Evolutionary conservation across 2,113 vertebrate species (phyloP).

Genomic region (Machaerirhynchus nigripectus): DNA sequence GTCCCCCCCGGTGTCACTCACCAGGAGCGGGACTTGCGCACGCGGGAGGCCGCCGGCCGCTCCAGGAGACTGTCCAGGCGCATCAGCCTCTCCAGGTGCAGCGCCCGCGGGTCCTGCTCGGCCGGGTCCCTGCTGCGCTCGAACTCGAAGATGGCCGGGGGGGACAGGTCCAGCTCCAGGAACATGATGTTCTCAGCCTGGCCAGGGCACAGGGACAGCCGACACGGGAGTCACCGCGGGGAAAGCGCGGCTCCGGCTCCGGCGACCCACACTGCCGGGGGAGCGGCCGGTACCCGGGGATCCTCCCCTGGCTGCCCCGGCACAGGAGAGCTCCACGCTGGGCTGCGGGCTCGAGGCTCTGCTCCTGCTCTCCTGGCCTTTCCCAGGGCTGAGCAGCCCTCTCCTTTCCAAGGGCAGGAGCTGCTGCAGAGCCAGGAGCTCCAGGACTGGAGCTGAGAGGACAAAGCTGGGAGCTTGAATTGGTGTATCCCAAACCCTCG

Average conservation of each 20-base stretch:
- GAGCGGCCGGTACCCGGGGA: not conserved
- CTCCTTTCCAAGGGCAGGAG: not conserved
- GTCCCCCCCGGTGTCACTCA: conserved; percentile 33
- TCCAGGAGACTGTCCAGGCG: conserved; percentile 84
- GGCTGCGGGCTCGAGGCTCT: not conserved
- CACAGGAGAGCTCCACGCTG: not conserved
- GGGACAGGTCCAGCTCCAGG: conserved; percentile 90
- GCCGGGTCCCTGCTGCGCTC: conserved; percentile 71
- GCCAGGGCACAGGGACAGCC: not conserved
- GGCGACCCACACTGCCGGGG: not conserved
- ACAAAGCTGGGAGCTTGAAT: not conserved
- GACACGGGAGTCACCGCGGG: not conserved
- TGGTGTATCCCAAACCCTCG: rapidly evolving
- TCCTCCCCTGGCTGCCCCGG: not conserved
- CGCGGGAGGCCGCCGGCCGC: conserved; percentile 72
- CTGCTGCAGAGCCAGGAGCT: not conserved
- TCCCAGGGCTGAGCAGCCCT: not conserved
- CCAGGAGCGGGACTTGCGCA: conserved; percentile 92
- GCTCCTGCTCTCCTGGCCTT: not conserved
- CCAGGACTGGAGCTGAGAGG: not conserved
- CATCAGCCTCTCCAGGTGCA: conserved; percentile 77
- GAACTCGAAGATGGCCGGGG: conserved; percentile 83
- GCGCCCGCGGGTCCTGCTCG: conserved; percentile 77
- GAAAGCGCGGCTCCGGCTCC: not conserved
- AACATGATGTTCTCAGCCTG: conserved; percentile 97